Conservation (phyloP, 2,888 invertebrate species). For the Strigamia transsilvanica region DNA sequence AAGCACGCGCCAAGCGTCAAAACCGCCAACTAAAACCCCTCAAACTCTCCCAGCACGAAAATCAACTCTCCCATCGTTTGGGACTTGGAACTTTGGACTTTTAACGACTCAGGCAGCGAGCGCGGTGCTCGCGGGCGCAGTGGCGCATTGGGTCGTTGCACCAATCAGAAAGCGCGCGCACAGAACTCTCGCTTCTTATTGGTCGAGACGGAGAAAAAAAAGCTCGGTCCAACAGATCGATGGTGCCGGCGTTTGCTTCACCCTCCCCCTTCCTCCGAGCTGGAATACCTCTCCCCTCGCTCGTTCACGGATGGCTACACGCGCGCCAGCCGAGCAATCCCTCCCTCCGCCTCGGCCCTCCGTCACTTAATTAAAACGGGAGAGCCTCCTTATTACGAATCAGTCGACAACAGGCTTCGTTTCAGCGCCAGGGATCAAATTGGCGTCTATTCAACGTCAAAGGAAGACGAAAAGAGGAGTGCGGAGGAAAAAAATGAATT, state of each 20-base stretch:
- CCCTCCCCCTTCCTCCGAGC: background rate
- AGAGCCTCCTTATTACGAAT: background rate
- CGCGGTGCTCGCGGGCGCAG: background rate
- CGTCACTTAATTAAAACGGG: constrained; percentile 14
- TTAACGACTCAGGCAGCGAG: constrained; percentile 9
- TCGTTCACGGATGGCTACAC: constrained; percentile 15
- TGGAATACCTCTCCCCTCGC: constrained; percentile 1
- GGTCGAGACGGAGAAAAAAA: background rate
- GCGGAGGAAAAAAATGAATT: background rate
- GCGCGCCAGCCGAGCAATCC: constrained; percentile 4
- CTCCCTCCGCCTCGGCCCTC: background rate
- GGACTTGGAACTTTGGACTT: background rate
- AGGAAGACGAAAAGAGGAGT: background rate
- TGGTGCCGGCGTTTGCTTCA: background rate
- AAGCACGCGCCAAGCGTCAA: background rate
- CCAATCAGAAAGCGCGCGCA: background rate
- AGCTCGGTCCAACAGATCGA: constrained; percentile 20
- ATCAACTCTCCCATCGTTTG: background rate
- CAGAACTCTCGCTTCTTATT: background rate
- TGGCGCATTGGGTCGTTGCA: background rate
- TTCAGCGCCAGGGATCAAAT: constrained; percentile 10
- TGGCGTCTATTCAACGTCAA: background rate
- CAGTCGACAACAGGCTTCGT: background rate
- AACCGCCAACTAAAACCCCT: background rate
- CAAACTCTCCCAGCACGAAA: background rate